Base-by-base conservation (phyloP, 2,888 invertebrate species). In the Pantelozetes paolii region DNA sequence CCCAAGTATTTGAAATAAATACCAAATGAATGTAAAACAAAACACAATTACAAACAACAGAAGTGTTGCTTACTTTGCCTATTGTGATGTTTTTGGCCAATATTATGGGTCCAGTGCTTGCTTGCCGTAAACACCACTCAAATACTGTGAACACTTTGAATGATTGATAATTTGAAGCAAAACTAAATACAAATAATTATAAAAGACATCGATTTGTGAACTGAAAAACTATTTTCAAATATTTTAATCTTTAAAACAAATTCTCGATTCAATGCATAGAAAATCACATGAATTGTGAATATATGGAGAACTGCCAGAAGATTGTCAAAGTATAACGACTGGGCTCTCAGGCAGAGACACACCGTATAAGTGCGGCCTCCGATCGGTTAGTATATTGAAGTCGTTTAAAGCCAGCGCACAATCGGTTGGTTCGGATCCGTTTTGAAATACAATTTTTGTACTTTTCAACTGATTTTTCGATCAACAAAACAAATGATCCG, bases 101-200 rank as follows among this genome's bases (percentile, higher is more conserved):
- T 28, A 59, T 15, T 30, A 28, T 59, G 28, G 59, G 59, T 59
- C 59, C 59, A 59, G 59, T 59, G 59, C 59, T 59, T 59, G 59
- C 59, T 28, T 59, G 59, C 59, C 26, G 59, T 59, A 59, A 59
- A 59, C 59, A 59, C 59, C 59, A 59, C 59, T 59, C 59, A 30
- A 59, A 59, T 59, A 59, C 59, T 28, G 30, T 59, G 15, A 59
- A 59, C 59, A 59, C 59, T 59, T 59, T 59, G 59, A 23, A 59
- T 59, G 59, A 59, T 50, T 18, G 20, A n/a, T 28, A 23, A 57
- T 57, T 57, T 57, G 28, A 18, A 23, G 13, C 23, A 26, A 20
- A 57, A 57, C n/a, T 11, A 57, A 26, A 57, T 11, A 20, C n/a
- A 57, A 57, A 11, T 11, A 57, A 57, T 57, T 26, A n/a, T n/a